Base-by-base conservation (phyloP, 2,113 vertebrate genomes). In the Scophthalmus maximus region DNA sequence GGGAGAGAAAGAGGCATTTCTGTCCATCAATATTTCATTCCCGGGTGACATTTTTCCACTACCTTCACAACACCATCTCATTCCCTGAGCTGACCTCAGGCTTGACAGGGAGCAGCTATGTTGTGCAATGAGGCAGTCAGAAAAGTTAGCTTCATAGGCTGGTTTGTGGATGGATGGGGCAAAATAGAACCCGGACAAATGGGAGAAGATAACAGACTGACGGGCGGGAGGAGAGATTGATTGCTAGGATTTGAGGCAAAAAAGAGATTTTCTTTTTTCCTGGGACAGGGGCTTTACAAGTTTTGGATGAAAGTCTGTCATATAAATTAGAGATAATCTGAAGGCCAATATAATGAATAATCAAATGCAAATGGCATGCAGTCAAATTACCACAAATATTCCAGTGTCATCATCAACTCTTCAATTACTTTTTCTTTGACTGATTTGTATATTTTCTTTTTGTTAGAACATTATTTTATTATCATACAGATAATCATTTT, bases 21-120 rank as follows among this genome's bases (percentile, higher is more conserved):
- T 81, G 77, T 82, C 82, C 59, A 71, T 91, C 90, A 88, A 88
- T 89, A 91, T 84, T 88, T 89, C 74, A 87, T 82, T 84, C 76
- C 66, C 27, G 61, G 72, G 81, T 86, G 89, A 88, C 84, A 85
- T 84, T 88, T 88, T 78, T 73, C 83, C 83, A 66, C 84, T 82
- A 85, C 85, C 86, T 85, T 77, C n/a, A 29, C 69, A 46, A 68
- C 29, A 60, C 78, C 79, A 77, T 87, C 79, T 89, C 78, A 88
- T 89, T 87, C 82, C 74, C 66, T 15, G 59, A 77, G 76, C 74
- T 83, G 78, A 88, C 86, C 85, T 60, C 69, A 11, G 86, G 83
- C 75, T 17, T 79, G 68, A 83, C 58, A 58, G 80, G 49, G 52
- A 65, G 79, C 76, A n/a, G 29, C 26, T 5, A n/a, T 68, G 77